A percentile compares a stretch with the other conserved stretches of the same genome.
Evolutionary conservation across 2,888 invertebrate genomes (phyloP).

Genomic region (Monopis laevigella): DNA sequence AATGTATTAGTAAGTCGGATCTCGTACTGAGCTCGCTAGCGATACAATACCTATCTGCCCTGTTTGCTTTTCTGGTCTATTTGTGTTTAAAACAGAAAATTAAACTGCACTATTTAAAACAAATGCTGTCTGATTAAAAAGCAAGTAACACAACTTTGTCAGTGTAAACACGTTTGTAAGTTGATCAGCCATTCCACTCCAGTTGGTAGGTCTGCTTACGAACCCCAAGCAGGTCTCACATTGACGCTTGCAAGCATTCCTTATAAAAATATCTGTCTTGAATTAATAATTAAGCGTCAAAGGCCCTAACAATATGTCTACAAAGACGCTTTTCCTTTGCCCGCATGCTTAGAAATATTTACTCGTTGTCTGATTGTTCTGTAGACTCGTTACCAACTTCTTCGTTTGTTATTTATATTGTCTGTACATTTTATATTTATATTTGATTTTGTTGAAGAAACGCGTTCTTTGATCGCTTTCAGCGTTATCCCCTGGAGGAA

Average conservation of each 20-base stretch:
- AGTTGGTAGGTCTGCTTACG: conserved; percentile 8
- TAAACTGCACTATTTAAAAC: no score
- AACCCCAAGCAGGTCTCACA: conserved; percentile 9
- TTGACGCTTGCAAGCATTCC: conserved; percentile 13
- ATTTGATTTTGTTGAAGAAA: conserved; percentile 4
- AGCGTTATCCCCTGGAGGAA: no score
- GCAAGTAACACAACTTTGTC: no score
- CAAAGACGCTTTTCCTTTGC: conserved; percentile 2
- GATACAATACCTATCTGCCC: no score
- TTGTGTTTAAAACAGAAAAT: no score
- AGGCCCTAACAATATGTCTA: conserved; percentile 1
- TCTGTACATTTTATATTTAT: neutral
- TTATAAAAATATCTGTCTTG: conserved; percentile 14
- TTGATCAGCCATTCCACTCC: conserved; percentile 8
- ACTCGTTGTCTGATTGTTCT: conserved; percentile 7
- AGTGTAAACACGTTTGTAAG: conserved; percentile 4
- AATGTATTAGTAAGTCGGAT: no score
- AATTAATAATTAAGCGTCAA: conserved; percentile 15
- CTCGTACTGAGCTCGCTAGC: conserved; percentile 7
- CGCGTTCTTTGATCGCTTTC: no score
- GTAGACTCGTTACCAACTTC: conserved; percentile 5
- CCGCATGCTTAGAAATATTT: conserved; percentile 9
- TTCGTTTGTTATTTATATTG: conserved; percentile 2
- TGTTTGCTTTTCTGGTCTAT: no score
- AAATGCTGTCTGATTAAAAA: no score